phyloP scores from a whole-genome alignment of 2,888 invertebrate genomes.

The Tupiocoris notatus region DNA sequence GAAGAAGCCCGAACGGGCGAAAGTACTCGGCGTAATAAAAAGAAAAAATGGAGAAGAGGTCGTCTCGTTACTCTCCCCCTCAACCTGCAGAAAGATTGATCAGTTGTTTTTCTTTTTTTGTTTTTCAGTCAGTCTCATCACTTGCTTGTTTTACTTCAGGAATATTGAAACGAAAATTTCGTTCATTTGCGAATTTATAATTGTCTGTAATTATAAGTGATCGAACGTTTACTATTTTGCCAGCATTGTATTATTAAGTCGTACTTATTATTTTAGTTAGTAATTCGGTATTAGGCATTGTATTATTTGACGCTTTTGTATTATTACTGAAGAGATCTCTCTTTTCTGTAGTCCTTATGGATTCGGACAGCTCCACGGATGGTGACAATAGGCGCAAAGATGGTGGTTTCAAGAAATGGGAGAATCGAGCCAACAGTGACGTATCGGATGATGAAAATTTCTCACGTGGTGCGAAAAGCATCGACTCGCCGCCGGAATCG shows the following conservation, averaged over 20 bases:
- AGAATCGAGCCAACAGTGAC: slow-evolving; percentile 47
- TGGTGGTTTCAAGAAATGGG: slow-evolving; percentile 40
- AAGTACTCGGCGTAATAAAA: too few relatives aligned
- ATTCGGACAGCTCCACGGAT: slow-evolving; percentile 49
- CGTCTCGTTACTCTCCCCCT: too few relatives aligned
- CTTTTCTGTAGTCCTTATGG: slow-evolving; percentile 42
- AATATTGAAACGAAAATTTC: too few relatives aligned
- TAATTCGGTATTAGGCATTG: background rate
- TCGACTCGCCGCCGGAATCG: slow-evolving; percentile 48
- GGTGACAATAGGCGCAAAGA: slow-evolving; percentile 44
- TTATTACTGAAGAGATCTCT: background rate
- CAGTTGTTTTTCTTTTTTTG: too few relatives aligned
- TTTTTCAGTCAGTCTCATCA: too few relatives aligned
- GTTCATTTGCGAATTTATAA: too few relatives aligned
- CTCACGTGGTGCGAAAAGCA: slow-evolving; percentile 48
- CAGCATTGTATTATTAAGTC: background rate
- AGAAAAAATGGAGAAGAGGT: too few relatives aligned
- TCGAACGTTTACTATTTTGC: background rate
- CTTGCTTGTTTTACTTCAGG: too few relatives aligned
- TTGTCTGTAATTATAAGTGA: too few relatives aligned
- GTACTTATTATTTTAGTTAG: background rate
- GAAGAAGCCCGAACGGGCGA: too few relatives aligned
- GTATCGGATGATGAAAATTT: slow-evolving; percentile 49
- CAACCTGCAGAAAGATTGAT: too few relatives aligned
- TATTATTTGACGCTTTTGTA: background rate